Percentiles rank a stretch among this genome's conserved stretches.
Conservation (phyloP, 2,113 vertebrate genomes). For the Silurus meridionalis region DNA sequence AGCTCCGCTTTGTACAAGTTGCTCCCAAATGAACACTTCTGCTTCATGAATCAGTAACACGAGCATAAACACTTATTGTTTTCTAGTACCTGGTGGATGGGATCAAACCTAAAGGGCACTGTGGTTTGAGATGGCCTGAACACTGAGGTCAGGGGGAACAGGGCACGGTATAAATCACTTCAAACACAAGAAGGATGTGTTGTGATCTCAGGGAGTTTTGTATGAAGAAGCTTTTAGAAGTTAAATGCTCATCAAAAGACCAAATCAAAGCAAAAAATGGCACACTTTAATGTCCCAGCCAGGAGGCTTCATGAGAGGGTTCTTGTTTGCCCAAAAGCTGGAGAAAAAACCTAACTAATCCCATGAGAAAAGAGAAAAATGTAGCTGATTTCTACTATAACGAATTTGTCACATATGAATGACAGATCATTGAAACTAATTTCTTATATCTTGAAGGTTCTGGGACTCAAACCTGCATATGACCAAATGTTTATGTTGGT, state of each 20-base stretch:
- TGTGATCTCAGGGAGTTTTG: background rate
- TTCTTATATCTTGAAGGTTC: too few species aligned
- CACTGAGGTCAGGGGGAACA: background rate
- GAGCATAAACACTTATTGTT: too few species aligned
- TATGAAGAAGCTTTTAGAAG: slow-evolving; percentile 40
- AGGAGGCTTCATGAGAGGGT: background rate
- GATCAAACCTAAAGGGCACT: too few species aligned
- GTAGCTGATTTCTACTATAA: too few species aligned
- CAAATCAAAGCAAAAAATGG: background rate
- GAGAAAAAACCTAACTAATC: background rate
- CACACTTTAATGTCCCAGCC: background rate
- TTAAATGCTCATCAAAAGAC: background rate
- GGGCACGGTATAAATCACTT: slow-evolving; percentile 10
- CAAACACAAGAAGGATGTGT: slow-evolving; percentile 36
- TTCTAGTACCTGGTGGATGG: too few species aligned
- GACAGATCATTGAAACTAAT: too few species aligned
- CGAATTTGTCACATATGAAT: too few species aligned
- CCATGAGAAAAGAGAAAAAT: background rate
- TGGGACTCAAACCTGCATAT: too few species aligned
- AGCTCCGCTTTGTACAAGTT: background rate
- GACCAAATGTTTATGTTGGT: too few species aligned
- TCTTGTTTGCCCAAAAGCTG: background rate
- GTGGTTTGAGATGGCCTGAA: too few species aligned
- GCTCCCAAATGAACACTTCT: background rate
- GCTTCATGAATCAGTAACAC: background rate